phyloP scores from a whole-genome alignment of 2,797 vertebrate species.

The Coracias cyanogaster region DNA sequence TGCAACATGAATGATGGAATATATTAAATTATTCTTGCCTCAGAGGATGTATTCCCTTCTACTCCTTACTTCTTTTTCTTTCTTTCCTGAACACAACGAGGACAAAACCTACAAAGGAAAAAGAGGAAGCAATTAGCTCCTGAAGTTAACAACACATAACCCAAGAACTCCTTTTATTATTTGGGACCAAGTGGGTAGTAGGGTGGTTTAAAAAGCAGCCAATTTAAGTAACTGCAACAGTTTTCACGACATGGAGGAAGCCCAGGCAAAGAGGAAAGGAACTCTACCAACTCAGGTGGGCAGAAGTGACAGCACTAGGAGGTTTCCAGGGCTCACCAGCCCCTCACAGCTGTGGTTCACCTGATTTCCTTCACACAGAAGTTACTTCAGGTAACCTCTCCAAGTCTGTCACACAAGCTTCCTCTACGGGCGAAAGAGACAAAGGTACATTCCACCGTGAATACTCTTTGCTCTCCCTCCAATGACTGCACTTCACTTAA shows the following conservation, averaged over 20 bases:
- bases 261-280: not conserved
- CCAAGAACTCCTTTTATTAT: not conserved
- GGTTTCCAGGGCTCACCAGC: not conserved
- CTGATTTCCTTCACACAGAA: not conserved
- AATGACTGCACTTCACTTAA: not conserved
- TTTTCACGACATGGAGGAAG: not conserved
- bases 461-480: not conserved
- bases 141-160: not conserved
- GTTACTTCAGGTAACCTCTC: not conserved
- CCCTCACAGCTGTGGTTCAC: not conserved
- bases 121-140: not conserved
- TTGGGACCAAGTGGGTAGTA: not conserved
- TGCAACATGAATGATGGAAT: slow-evolving; percentile 60
- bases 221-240: not conserved
- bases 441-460: rapidly evolving
- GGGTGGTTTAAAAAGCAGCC: not conserved
- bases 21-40: slow-evolving; percentile 56
- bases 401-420: not conserved
- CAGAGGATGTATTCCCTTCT: not conserved
- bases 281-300: not conserved
- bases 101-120: slow-evolving; percentile 89
- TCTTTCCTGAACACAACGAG: slow-evolving; percentile 93
- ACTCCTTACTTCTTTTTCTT: slow-evolving; percentile 89
- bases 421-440: not conserved
- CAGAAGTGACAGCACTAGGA: not conserved